Evolutionary conservation across 2,888 invertebrate genomes (phyloP), one percentile per base, ranked within the genome.

Genomic region (Sarcophaga rosellei): DNA sequence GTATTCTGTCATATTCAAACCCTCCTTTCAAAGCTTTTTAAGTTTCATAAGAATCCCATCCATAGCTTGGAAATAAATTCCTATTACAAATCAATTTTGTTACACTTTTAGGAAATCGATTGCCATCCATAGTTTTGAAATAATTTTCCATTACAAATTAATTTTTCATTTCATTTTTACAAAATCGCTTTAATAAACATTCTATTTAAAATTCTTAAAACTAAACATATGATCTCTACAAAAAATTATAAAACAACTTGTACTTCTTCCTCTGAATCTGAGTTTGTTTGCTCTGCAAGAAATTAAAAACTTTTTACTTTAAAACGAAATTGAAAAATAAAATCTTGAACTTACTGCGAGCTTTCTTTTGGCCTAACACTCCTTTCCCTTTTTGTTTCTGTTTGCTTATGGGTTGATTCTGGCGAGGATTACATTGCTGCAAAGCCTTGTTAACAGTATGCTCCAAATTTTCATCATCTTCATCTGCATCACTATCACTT

Each of bases 241-340:
- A 21, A 23, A 21, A 23, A 15, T 69, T 82, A 88, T 78, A 90
- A 83, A 23, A 90, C 83, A 66, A 90, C 81, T 65, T 89, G 89
- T 66, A 85, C 80, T 35, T 91, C 91, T 59, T 91, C 91, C 77
- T 91, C 91, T 57, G 90, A 91, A 44, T 90, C 90, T 63, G 89
- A 90, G 62, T 69, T 84, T 21, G 75, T 72, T 1, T 70, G 35
- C 73, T 68, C 86, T 86, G 20, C 4, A 77, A 62, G 82, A 82
- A 81, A 69, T 79, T 70, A 73, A 68, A 59, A 2, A 78, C 23
- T 69, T 21, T 17, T 53, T 15, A 12, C 4, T 53, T 17, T 17
- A 4, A 17, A 53, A 17, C 12, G 3, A 15, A 53, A 53, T 15
- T 15, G 4, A 53, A 53, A 53, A 53, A 53, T 4, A 53, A 53